Base-by-base conservation (phyloP, 2,113 vertebrate genomes). In the Mohoua ochrocephala region DNA sequence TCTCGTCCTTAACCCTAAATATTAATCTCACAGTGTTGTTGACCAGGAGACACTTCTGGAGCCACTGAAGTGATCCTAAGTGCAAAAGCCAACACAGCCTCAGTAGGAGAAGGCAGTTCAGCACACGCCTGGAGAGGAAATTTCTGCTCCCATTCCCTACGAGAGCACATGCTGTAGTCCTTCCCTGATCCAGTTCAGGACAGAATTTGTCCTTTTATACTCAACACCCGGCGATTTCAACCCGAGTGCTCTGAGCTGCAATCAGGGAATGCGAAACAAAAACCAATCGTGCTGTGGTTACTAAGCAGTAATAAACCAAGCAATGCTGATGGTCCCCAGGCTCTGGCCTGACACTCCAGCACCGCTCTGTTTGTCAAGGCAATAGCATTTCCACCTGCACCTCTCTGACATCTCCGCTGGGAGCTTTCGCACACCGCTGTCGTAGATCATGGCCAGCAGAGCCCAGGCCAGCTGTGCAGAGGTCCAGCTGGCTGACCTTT, bases 361-460 rank as follows among this genome's bases (percentile, higher is more conserved):
- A 10, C 79, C 39, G 60, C 18, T 27, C 41, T 56, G 71, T 68
- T 84, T 93, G 86, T 84, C 93, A 84, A 60, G 53, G 90, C 85
- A 94, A 90, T 87, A 95, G 79, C 90, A 93, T 92, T 92, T 83
- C 95, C 95, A 96, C 95, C 93, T 95, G 96, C 95, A 92, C 83
- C 92, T 91, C 78, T 86, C 75, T 31, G 79, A 94, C 21, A 4
- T 21, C 63, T 78, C 92, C 83, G 45, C 57, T 1, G 65, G 92
- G 96, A 93, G 44, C 11, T 65, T 74, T 61, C 28, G 31, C 71
- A 7, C 77, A 52, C 22, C 35, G 13, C 81, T 59, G 39, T 10
- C 35, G 14, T 9, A 92, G 54, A 81, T 64, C 76, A 63, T 1
- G 24, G 91, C 88, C 88, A 87, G 20, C 3, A 0, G 73, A 91